A percentile compares a stretch with the other conserved stretches of the same genome.
These are phyloP conservation scores for Eulithis prunata DNA, from an alignment of 2,888 invertebrate genomes.

Conservation along the genomic window DNA sequence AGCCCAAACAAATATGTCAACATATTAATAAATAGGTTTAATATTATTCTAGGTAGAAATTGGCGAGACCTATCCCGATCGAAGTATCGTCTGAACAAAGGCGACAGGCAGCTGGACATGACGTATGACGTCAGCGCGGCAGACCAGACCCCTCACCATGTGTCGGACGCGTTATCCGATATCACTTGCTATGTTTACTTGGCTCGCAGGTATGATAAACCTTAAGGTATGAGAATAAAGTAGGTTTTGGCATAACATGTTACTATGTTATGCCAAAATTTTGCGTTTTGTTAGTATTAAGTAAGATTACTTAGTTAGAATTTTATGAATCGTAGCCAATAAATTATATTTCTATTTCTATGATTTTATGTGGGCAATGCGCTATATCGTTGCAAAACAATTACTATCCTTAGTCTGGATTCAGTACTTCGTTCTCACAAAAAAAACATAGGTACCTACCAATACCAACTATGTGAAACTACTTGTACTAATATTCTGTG, in stretches of 20 bases:
- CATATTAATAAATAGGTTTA: background rate
- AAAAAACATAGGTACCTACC: no score
- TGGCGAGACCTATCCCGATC: slow-evolving; percentile 97
- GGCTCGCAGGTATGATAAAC: slow-evolving; percentile 76
- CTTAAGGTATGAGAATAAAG: background rate
- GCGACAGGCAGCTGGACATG: slow-evolving; percentile 96
- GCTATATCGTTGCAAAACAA: background rate
- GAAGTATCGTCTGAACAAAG: slow-evolving; percentile 98
- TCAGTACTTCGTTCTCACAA: no score
- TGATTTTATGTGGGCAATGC: background rate
- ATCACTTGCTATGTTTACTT: slow-evolving; percentile 99
- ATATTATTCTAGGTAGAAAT: slow-evolving; percentile 79
- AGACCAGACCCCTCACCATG: slow-evolving; percentile 93
- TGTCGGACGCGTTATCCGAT: slow-evolving; percentile 97
- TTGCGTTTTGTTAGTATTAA: no score
- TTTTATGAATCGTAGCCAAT: no score
- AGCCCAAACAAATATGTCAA: no score
- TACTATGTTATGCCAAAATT: no score
- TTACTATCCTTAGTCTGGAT: background rate
- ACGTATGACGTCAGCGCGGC: slow-evolving; percentile 88
- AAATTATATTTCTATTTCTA: no score
- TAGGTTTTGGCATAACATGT: background rate
- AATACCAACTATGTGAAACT: no score
- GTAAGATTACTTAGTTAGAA: no score
- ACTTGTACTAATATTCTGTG: no score